Evolutionary conservation across 2,888 invertebrate genomes (phyloP).

Genomic region (Chesias legatella): DNA sequence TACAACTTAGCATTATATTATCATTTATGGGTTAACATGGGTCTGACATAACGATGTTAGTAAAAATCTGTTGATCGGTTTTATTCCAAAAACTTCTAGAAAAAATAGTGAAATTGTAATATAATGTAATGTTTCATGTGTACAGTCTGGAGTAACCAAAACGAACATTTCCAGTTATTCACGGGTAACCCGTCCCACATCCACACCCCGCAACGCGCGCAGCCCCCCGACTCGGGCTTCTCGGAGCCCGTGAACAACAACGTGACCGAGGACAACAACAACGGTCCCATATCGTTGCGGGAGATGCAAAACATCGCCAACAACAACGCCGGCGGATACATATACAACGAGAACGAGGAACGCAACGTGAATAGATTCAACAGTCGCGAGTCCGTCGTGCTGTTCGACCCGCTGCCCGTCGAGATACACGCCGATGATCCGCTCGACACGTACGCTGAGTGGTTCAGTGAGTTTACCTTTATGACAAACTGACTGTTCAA

Average conservation of each 20-base stretch:
- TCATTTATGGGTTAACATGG: no score
- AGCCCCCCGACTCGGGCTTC: constrained; percentile 69
- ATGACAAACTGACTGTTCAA: not conserved
- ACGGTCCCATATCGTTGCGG: constrained; percentile 76
- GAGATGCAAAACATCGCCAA: constrained; percentile 81
- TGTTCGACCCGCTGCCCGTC: constrained; percentile 66
- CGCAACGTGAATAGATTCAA: constrained; percentile 64
- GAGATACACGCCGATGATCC: constrained; percentile 61
- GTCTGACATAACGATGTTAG: no score
- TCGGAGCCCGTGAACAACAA: constrained; percentile 71
- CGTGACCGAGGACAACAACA: constrained; percentile 77
- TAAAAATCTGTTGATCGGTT: no score
- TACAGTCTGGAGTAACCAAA: no score
- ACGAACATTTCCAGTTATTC: constrained; percentile 52
- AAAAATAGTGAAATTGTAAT: no score
- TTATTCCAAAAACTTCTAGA: no score
- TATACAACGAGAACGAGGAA: constrained; percentile 74
- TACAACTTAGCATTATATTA: no score
- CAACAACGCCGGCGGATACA: constrained; percentile 77
- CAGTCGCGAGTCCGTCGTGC: constrained; percentile 67
- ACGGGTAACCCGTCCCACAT: constrained; percentile 65
- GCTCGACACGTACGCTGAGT: constrained; percentile 63
- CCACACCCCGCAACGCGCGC: constrained; percentile 61
- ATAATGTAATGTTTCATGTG: no score
- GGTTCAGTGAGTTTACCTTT: constrained; percentile 62